These are phyloP conservation scores for Dynastes tityus DNA, from an alignment of 2,888 invertebrate species.

Conservation along the genomic window DNA sequence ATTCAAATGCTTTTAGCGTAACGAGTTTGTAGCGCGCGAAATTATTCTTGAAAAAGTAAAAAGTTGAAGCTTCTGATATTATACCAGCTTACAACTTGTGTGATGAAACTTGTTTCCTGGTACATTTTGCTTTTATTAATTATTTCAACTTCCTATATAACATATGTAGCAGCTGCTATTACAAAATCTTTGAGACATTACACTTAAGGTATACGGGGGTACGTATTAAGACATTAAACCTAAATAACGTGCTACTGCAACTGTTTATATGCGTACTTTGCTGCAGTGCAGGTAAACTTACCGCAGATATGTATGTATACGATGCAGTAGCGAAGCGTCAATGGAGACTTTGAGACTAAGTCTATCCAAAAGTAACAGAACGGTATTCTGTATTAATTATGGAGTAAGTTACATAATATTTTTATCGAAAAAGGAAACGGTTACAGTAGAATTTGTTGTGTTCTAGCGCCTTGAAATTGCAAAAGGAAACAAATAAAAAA, in stretches of 20 bases:
- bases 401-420: too few relatives aligned
- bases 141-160: neutral
- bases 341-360: too few relatives aligned
- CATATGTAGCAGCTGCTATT: neutral
- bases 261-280: neutral
- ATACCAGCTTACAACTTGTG: constrained; percentile 2
- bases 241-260: neutral
- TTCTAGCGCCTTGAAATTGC: too few relatives aligned
- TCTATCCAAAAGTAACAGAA: too few relatives aligned
- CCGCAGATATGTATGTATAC: too few relatives aligned
- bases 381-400: too few relatives aligned
- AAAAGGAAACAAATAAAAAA: too few relatives aligned
- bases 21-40: constrained; percentile 18
- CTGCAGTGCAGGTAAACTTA: too few relatives aligned
- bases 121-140: neutral
- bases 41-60: constrained; percentile 21
- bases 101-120: neutral
- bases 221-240: neutral
- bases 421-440: too few relatives aligned
- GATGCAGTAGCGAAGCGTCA: too few relatives aligned
- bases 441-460: too few relatives aligned
- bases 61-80: constrained; percentile 3
- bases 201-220: neutral
- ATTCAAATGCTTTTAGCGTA: constrained; percentile 40
- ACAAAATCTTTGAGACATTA: neutral